A percentile compares a stretch with the other conserved stretches of the same genome.
phyloP scores from a whole-genome alignment of 2,888 invertebrate genomes.

The Chirona hameri region DNA sequence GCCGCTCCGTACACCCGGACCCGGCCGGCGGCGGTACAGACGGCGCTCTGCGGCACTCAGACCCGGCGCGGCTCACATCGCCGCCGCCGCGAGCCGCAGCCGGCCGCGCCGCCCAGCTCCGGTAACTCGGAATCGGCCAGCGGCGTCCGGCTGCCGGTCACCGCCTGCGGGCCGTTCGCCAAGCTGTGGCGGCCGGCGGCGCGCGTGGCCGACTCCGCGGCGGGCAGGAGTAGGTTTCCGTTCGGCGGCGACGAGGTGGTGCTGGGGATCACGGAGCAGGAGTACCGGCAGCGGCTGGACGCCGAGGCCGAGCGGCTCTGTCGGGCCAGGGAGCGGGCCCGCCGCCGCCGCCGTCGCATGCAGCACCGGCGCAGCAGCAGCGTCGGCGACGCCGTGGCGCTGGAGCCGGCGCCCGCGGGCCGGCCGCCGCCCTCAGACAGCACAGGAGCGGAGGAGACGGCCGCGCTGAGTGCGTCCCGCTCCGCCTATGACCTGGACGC shows the following conservation, averaged over 20 bases:
- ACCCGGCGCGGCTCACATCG: neutral
- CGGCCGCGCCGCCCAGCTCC: neutral
- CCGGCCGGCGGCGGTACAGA: neutral
- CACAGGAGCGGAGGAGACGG: neutral
- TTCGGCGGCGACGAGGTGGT: neutral
- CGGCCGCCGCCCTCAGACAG: neutral
- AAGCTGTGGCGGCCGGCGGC: constrained; percentile 10
- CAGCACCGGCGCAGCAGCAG: constrained; percentile 12
- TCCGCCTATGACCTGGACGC: neutral
- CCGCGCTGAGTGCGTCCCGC: neutral
- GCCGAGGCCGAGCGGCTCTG: neutral
- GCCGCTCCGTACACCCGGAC: neutral
- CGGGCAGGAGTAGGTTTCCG: neutral
- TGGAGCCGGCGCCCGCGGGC: neutral
- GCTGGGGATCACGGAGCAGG: neutral
- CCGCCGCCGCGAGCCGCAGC: neutral
- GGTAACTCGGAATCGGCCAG: neutral
- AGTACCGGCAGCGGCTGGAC: neutral
- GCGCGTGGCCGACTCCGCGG: neutral
- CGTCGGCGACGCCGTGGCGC: neutral
- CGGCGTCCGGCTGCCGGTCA: neutral
- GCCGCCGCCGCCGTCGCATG: constrained; percentile 12
- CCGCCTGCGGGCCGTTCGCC: constrained; percentile 23
- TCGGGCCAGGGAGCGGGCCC: neutral
- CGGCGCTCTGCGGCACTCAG: neutral